phyloP scores from a whole-genome alignment of 2,797 vertebrate genomes.

The Triplophysa yarkandensis region DNA sequence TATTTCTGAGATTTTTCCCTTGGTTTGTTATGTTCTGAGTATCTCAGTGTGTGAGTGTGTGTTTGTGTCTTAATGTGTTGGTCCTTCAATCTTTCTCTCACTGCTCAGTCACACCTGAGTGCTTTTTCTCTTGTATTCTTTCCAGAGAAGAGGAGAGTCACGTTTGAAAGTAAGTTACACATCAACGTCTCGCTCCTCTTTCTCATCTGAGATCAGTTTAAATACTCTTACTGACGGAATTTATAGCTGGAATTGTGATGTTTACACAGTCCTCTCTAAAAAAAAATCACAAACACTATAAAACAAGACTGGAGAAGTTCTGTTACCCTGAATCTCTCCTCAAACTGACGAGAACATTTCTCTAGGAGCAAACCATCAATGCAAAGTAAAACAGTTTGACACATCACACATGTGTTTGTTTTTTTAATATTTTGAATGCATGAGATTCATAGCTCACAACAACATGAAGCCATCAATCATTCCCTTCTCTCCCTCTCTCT shows the following conservation, averaged over 20 bases:
- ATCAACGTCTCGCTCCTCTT: background rate
- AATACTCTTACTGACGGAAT: background rate
- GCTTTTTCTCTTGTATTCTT: constrained; percentile 62
- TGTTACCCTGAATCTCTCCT: background rate
- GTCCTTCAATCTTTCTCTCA: background rate
- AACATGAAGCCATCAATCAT: background rate
- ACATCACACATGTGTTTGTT: too few species aligned
- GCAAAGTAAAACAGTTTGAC: too few species aligned
- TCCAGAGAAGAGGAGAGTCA: constrained; percentile 84
- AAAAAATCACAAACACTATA: too few species aligned
- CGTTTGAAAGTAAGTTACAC: constrained; percentile 83
- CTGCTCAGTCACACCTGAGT: constrained; percentile 44
- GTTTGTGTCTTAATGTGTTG: constrained; percentile 51
- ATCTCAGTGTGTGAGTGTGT: constrained; percentile 27
- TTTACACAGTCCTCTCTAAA: background rate
- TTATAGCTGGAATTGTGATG: background rate
- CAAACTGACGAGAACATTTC: too few species aligned
- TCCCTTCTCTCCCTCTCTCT: background rate
- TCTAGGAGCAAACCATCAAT: too few species aligned
- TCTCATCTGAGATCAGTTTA: constrained; percentile 6
- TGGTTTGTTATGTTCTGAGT: background rate
- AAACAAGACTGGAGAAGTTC: background rate
- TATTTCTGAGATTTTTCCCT: too few species aligned
- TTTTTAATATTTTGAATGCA: too few species aligned
- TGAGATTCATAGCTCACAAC: too few species aligned